Percentiles rank a stretch among this genome's conserved stretches.
Conservation (phyloP, 2,113 vertebrate genomes). For the Odocoileus hemionus region DNA sequence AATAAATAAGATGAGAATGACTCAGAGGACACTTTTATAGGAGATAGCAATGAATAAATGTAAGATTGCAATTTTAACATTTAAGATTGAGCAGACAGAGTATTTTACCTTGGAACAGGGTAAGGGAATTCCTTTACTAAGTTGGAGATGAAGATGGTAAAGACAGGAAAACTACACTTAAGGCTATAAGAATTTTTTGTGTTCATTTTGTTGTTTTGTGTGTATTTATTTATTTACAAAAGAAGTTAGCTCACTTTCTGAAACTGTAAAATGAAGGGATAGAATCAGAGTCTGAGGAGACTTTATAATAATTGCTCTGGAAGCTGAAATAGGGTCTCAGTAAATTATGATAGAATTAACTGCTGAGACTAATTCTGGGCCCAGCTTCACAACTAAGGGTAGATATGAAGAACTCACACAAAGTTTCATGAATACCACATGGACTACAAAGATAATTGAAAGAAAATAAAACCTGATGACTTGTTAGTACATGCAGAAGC, state of each 20-base stretch:
- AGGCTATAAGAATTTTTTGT: background rate
- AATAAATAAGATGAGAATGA: background rate
- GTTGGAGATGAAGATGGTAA: background rate
- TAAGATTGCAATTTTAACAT: background rate
- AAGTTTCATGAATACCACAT: background rate
- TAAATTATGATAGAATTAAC: background rate
- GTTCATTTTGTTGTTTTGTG: background rate
- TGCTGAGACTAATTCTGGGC: background rate
- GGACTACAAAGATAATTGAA: background rate
- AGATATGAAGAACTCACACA: background rate
- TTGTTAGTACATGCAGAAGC: background rate
- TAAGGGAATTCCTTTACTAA: background rate
- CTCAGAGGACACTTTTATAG: background rate
- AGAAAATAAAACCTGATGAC: constrained; percentile 18
- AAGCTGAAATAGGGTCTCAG: background rate
- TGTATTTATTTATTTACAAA: background rate
- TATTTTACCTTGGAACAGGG: background rate
- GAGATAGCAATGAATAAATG: background rate
- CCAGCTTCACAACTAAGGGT: background rate
- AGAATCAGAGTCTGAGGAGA: background rate
- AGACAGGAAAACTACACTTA: background rate
- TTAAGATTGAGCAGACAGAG: background rate
- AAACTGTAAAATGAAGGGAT: background rate
- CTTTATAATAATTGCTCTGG: background rate
- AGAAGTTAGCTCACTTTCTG: background rate